A percentile compares a stretch with the other conserved stretches of the same genome.
These are phyloP conservation scores for Corythoichthys haematopterus DNA, from an alignment of 2,113 vertebrate species.

Conservation along the genomic window DNA sequence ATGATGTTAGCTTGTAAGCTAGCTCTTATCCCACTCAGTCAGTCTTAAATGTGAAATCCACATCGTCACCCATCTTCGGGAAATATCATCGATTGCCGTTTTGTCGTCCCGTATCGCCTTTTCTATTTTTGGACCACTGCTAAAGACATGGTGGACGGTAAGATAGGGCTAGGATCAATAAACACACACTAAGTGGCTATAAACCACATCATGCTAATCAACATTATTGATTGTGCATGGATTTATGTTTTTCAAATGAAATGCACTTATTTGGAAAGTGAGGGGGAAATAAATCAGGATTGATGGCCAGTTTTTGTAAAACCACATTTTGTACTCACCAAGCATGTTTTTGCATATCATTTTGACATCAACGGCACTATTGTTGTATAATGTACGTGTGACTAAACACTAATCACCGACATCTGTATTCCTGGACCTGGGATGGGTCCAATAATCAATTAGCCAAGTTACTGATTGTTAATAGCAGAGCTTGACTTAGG, in stretches of 20 bases:
- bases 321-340: conserved; percentile 27
- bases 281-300: conserved; percentile 1
- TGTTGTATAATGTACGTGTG: conserved; percentile 9
- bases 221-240: conserved; percentile 51
- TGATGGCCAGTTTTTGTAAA: conserved; percentile 14
- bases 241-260: conserved; percentile 3
- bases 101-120: conserved; percentile 24
- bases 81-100: conserved; percentile 34
- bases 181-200: conserved; percentile 43
- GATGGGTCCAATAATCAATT: not conserved
- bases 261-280: conserved; percentile 3
- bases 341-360: conserved; percentile 47
- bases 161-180: conserved; percentile 42
- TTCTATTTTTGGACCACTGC: conserved; percentile 44
- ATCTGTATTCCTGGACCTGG: conserved; percentile 2
- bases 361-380: conserved; percentile 35
- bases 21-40: not conserved
- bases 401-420: conserved; percentile 1
- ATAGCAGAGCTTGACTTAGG: not conserved
- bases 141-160: conserved; percentile 26
- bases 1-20: not conserved
- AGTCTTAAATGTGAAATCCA: conserved; percentile 10
- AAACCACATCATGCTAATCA: conserved; percentile 13
- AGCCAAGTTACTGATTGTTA: not conserved
- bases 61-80: conserved; percentile 39